These are phyloP conservation scores for Ctenomys sociabilis DNA, from an alignment of 2,113 vertebrate species.

Conservation along the genomic window DNA sequence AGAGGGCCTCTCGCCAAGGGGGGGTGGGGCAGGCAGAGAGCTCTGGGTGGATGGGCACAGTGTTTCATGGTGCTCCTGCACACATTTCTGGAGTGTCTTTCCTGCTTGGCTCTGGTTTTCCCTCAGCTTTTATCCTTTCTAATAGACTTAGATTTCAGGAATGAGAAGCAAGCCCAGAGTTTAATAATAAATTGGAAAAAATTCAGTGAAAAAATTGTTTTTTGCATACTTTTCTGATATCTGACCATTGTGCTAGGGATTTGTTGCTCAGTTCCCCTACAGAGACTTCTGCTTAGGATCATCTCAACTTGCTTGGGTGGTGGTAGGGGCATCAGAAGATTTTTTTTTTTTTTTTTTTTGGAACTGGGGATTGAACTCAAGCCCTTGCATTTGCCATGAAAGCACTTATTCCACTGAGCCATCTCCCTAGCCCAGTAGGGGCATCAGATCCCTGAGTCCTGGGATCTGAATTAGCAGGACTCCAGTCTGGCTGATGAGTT, in stretches of 20 bases:
- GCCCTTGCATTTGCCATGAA: no score
- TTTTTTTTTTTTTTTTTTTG: no score
- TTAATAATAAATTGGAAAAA: background rate
- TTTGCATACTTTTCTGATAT: background rate
- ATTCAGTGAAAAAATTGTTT: background rate
- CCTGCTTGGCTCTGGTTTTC: background rate
- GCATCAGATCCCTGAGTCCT: background rate
- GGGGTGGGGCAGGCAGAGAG: fast-evolving
- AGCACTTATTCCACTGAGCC: no score
- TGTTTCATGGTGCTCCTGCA: background rate
- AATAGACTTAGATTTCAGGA: slow-evolving; percentile 31
- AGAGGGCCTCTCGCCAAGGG: fast-evolving
- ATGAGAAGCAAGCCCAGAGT: slow-evolving; percentile 33
- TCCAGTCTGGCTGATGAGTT: no score
- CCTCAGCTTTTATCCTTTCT: background rate
- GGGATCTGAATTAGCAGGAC: background rate
- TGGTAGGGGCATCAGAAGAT: background rate
- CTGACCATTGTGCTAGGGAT: fast-evolving
- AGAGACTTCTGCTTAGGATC: background rate
- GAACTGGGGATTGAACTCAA: no score
- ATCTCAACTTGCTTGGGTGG: background rate
- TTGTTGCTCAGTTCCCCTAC: background rate
- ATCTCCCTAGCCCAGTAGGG: no score
- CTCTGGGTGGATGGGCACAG: fast-evolving
- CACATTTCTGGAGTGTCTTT: background rate